Base-by-base conservation (phyloP, 2,113 vertebrate genomes). In the Taurulus bubalis region DNA sequence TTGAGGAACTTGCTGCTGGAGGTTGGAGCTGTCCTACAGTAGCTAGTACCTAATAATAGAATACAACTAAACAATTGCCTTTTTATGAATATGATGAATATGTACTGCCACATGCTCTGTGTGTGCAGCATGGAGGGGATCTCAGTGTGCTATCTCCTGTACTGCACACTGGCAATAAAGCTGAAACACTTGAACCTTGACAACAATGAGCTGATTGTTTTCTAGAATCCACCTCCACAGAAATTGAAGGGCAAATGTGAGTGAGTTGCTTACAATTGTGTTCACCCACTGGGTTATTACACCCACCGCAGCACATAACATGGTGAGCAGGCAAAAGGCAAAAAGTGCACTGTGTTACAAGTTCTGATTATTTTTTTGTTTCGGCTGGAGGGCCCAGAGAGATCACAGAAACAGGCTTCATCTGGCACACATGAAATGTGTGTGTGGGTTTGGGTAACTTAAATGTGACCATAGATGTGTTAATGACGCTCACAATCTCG, bases 161-260 rank as follows among this genome's bases (percentile, higher is more conserved):
- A 34, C 36, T 65, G 36, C 15, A 16, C 40, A 42, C 15, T 42
- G 36, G 3, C n/a, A 40, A 26, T 26, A 42, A 15, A 11, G 36
- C 63, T 42, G 12, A 42, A 26, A 26, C 11, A 24, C 36, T 65
- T 65, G 34, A 40, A 24, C 22, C 6, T 40, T 42, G 24, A 38
- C n/a, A 56, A 66, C 73, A 77, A 40, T 28, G 51, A 71, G 24
- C 38, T 40, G 8, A 66, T 24, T 77, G 74, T 77, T 71, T 28
- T 16, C 18, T 11, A 38, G 28, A 20, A 53, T 85, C 60, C 60
- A n/a, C 67, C 34, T 76, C 60, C 67, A 55, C 26, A 42, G 11
- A n/a, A 66, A 64, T 58, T 28, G 47, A 64, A 38, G 16, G 20
- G 22, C 45, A 16, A 24, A 65, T 40, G 63, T 65, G 60, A 38